These are phyloP conservation scores for Melitaea athalia DNA, from an alignment of 2,888 invertebrate species.

Conservation along the genomic window DNA sequence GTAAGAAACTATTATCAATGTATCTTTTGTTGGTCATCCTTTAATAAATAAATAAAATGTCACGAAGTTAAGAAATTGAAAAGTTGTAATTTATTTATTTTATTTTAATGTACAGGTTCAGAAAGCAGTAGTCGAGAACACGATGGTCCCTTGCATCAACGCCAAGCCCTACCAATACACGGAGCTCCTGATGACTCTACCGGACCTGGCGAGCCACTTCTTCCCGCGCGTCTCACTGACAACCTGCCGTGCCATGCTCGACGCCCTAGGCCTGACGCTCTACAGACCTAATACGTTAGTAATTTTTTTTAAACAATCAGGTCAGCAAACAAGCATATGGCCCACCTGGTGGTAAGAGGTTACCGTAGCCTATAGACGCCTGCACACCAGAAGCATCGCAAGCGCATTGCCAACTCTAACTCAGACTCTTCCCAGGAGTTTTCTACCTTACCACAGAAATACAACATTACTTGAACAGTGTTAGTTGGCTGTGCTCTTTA, in stretches of 20 bases:
- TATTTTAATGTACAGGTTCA: constrained; percentile 80
- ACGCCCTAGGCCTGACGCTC: constrained; percentile 89
- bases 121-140: constrained; percentile 90
- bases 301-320: neutral
- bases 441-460: too few species aligned
- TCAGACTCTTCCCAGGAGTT: too few species aligned
- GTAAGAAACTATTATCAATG: too few species aligned
- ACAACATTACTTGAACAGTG: too few species aligned
- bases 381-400: too few species aligned
- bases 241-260: constrained; percentile 90
- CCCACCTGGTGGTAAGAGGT: too few species aligned
- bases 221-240: constrained; percentile 89
- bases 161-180: constrained; percentile 92
- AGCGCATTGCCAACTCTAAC: too few species aligned
- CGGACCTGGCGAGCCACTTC: constrained; percentile 90
- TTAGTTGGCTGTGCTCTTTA: too few species aligned
- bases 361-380: too few species aligned
- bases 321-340: neutral
- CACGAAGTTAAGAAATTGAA: too few species aligned
- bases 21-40: too few species aligned
- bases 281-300: constrained; percentile 92
- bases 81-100: neutral
- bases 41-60: too few species aligned
- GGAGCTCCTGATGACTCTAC: constrained; percentile 91
- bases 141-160: constrained; percentile 93